Evolutionary conservation across 2,113 vertebrate species (phyloP), one percentile per base, ranked within the genome.

Genomic region (Tricholaema leucomelas): DNA sequence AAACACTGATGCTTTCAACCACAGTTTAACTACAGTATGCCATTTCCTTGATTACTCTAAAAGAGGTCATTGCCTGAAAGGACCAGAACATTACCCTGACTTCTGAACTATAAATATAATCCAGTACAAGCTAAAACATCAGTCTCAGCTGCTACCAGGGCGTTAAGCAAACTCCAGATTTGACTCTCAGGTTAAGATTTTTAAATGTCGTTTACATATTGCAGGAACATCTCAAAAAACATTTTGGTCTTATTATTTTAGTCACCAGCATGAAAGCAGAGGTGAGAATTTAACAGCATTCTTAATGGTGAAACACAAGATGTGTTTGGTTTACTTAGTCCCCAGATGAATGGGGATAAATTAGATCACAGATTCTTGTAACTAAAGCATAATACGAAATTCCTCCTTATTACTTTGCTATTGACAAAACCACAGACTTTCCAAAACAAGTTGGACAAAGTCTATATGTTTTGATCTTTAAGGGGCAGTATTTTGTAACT

Each of bases 11-110:
- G 46, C 77, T 91, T 82, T 87, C 46, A 87, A 67, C 15, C 52
- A 35, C 76, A 72, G 38, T 87, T 78, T 65, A 70, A 74, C 55
- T 40, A 87, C 24, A 79, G 76, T n/a, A 44, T 81, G 36, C n/a
- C 42, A 46, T 82, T 87, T 87, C 77, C 77, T 81, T 44, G 25
- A 91, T 71, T 82, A 87, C 52, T 81, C 77, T 82, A 77, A 87
- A 91, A 54, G 17, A 72, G 66, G 71, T 66, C 5, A 66, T 79
- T 69, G 15, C 30, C 31, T 67, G 52, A 85, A 89, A 89, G 76
- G 38, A 54, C 21, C 36, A 76, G 44, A 89, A 89, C 31, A 54
- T 76, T 85, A 50, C 71, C 54, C 35, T 69, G 58, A 55, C 44
- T 85, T 85, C 52, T 23, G 42, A 89, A 72, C 70, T 40, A 56